Percentiles rank a stretch among this genome's conserved stretches.
These are phyloP conservation scores for Dendrolimus pini DNA, from an alignment of 2,888 invertebrate species.

Conservation along the genomic window DNA sequence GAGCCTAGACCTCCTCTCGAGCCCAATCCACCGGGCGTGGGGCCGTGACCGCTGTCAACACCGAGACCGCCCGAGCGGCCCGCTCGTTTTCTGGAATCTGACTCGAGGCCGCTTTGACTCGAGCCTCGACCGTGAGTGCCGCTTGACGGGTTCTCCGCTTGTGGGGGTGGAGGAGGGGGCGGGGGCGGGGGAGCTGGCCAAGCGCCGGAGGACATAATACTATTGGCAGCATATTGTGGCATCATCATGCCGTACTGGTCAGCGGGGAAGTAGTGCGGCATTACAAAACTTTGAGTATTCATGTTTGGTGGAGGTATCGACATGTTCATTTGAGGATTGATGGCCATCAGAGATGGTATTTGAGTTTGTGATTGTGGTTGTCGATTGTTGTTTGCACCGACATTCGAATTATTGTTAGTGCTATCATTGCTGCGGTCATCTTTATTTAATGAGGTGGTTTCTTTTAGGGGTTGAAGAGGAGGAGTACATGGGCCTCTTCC, in stretches of 20 bases:
- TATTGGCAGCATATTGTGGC: constrained; percentile 28
- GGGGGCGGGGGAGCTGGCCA: constrained; percentile 57
- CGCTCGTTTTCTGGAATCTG: constrained; percentile 68
- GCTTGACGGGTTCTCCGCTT: constrained; percentile 34
- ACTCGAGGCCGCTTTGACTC: constrained; percentile 59
- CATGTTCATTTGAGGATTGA: constrained; percentile 63
- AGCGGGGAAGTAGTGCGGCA: constrained; percentile 58
- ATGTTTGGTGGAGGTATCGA: constrained; percentile 52
- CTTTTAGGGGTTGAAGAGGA: constrained; percentile 8
- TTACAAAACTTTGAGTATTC: constrained; percentile 46
- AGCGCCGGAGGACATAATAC: constrained; percentile 35
- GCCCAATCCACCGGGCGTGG: constrained; percentile 30
- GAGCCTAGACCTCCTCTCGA: constrained; percentile 16
- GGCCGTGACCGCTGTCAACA: constrained; percentile 34
- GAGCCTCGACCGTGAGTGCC: constrained; percentile 52
- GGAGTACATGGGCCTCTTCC: constrained; percentile 34
- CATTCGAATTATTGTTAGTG: constrained; percentile 2
- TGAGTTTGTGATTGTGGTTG: constrained; percentile 3
- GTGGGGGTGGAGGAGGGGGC: constrained; percentile 57
- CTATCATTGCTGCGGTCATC: background rate
- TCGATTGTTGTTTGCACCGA: background rate
- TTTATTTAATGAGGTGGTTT: background rate
- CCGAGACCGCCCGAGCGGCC: constrained; percentile 33
- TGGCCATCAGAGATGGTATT: constrained; percentile 46
- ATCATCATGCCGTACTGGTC: constrained; percentile 66